Conservation (phyloP, 2,797 vertebrate species). For the Philypnodon macrostomus region DNA sequence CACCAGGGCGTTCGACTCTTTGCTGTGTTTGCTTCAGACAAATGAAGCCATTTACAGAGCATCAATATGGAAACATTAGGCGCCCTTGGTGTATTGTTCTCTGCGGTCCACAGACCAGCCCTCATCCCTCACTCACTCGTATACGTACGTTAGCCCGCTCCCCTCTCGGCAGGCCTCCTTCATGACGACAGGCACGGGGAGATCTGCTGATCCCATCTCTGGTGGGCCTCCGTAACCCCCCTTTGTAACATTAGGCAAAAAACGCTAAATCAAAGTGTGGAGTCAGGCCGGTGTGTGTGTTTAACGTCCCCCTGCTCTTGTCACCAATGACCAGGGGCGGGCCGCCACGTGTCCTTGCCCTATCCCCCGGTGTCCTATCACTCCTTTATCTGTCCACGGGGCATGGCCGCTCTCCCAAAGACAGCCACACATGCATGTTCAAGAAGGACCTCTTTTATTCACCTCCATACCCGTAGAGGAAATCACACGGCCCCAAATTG, state of each 20-base stretch:
- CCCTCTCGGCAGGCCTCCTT: conserved; percentile 66
- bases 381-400: conserved; percentile 79
- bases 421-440: conserved; percentile 74
- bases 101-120: conserved; percentile 65
- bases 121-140: conserved; percentile 31
- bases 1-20: conserved; percentile 40
- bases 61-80: conserved; percentile 77
- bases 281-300: conserved; percentile 77
- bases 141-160: neutral
- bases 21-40: conserved; percentile 65
- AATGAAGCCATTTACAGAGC: conserved; percentile 75
- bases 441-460: conserved; percentile 69
- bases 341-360: conserved; percentile 77
- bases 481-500: conserved; percentile 71
- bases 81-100: conserved; percentile 76
- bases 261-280: conserved; percentile 80
- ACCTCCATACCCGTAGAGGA: conserved; percentile 72
- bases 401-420: conserved; percentile 75
- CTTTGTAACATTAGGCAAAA: conserved; percentile 76
- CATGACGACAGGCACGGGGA: conserved; percentile 66
- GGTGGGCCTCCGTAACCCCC: conserved; percentile 66
- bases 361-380: conserved; percentile 80
- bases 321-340: conserved; percentile 79
- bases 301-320: conserved; percentile 78
- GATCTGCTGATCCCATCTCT: conserved; percentile 80